Evolutionary conservation across 2,888 invertebrate species (phyloP), one percentile per base, ranked within the genome.

Genomic region (Papilio elwesi): DNA sequence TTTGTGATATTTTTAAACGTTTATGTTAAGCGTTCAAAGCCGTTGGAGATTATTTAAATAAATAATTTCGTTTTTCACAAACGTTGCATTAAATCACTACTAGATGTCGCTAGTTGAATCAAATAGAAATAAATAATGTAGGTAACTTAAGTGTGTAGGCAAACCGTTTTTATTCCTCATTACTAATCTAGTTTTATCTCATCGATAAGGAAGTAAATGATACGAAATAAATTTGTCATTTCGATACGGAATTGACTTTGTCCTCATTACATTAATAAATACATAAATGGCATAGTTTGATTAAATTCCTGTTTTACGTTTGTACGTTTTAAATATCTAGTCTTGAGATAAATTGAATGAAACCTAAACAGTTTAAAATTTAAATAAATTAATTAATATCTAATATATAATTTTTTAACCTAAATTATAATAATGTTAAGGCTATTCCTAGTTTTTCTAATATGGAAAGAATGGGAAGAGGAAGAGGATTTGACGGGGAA

Each of bases 31-130:
- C 10, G 1, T 26, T 26, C 4, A 55, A 11, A 55, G 26, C 55
- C 10, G 55, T 11, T 0, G 3, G 12, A 11, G 16, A 12, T 55
- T 55, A 48, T 48, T 48, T 48, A 48, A 48, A 48, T 1, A 4
- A 48, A 1, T 9, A 2, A 15, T 7, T 26, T 11, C 8, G 1
- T 43, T 62, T 15, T 15, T 7, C 3, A 11, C 11, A 52, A 9
- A n/a, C n/a, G n/a, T 43, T 16, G 63, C 8, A 10, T 5, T 57
- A 51, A n/a, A 48, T 15, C 10, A 13, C 55, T 59, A 74, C 76
- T 68, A 84, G 85, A 85, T 85, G 84, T 77, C 83, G 79, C 71
- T 76, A 80, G 67, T 38, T 43, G 77, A 78, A 59, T 52, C 47
- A 51, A 75, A 15, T 59, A n/a, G 16, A 59, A 38, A 36, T 62